Evolutionary conservation across 2,113 vertebrate species (phyloP).

Genomic region (Myodes glareolus): DNA sequence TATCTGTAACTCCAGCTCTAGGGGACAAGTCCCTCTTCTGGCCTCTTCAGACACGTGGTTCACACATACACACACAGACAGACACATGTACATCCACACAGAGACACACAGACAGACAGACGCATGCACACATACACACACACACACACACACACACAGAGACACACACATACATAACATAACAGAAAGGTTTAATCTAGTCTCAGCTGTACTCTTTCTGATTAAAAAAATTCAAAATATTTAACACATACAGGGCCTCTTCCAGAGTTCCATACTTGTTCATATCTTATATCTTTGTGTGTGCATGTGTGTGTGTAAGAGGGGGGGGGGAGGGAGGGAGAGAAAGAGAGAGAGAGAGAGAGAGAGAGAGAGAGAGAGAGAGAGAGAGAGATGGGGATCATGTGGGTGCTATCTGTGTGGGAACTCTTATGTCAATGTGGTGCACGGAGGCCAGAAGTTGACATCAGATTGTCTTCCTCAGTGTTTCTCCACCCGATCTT

Average conservation of each 20-base stretch:
- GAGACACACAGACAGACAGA: neutral
- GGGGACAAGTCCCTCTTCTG: neutral
- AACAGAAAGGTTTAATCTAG: neutral
- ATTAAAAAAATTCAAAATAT: neutral
- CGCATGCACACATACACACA: neutral
- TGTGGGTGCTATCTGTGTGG: neutral
- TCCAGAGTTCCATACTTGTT: neutral
- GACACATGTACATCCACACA: neutral
- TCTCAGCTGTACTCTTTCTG: neutral
- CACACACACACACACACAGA: neutral
- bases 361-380: too few relatives aligned
- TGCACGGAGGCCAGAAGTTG: neutral
- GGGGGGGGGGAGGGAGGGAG: too few relatives aligned
- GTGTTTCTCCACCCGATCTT: neutral
- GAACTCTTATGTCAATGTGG: neutral
- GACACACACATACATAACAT: neutral
- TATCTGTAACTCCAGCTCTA: neutral
- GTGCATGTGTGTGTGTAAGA: neutral
- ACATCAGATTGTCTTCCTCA: neutral
- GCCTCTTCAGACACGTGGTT: neutral
- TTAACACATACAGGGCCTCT: neutral
- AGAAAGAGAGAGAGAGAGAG: too few relatives aligned
- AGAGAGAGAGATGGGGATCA: too few relatives aligned
- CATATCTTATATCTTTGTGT: neutral
- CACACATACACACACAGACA: neutral